A percentile compares a stretch with the other conserved stretches of the same genome.
phyloP scores from a whole-genome alignment of 2,888 invertebrate genomes.

The Thecophora atra region DNA sequence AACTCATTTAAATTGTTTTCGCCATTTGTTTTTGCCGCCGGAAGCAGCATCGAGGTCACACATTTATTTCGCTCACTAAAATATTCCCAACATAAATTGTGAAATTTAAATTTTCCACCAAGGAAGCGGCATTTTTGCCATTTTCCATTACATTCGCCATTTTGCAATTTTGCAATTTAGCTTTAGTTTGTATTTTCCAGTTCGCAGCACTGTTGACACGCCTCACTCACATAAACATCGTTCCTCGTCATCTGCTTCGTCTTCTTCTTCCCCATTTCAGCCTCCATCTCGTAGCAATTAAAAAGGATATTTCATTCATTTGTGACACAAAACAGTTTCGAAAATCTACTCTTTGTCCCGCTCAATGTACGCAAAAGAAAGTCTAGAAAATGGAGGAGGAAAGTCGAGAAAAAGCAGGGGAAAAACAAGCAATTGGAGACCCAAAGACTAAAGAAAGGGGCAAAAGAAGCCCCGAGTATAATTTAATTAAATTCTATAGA shows the following conservation, averaged over 20 bases:
- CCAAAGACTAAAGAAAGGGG: too few relatives aligned
- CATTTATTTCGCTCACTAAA: slow-evolving; percentile 33
- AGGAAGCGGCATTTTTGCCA: neutral
- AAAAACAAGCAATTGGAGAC: too few relatives aligned
- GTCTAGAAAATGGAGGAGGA: neutral
- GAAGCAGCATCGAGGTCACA: slow-evolving; percentile 23
- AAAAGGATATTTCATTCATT: slow-evolving; percentile 31
- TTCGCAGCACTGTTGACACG: slow-evolving; percentile 21
- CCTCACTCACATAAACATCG: slow-evolving; percentile 26
- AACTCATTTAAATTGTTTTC: slow-evolving; percentile 27
- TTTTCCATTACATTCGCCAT: slow-evolving; percentile 2
- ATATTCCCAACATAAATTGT: slow-evolving; percentile 34
- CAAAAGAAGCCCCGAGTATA: neutral
- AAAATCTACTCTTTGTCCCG: neutral
- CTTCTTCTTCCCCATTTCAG: neutral
- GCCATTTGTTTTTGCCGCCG: slow-evolving; percentile 23
- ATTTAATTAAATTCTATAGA: slow-evolving; percentile 31
- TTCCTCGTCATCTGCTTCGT: neutral
- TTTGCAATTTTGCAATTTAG: neutral
- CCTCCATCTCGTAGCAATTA: slow-evolving; percentile 21
- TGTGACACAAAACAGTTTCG: slow-evolving; percentile 30
- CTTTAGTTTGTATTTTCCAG: slow-evolving; percentile 8
- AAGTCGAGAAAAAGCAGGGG: neutral
- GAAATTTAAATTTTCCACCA: slow-evolving; percentile 31
- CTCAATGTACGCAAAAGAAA: neutral